Percentiles rank a stretch among this genome's conserved stretches.
These are phyloP conservation scores for Dryadula phaetusa DNA, from an alignment of 2,888 invertebrate genomes.

Conservation along the genomic window DNA sequence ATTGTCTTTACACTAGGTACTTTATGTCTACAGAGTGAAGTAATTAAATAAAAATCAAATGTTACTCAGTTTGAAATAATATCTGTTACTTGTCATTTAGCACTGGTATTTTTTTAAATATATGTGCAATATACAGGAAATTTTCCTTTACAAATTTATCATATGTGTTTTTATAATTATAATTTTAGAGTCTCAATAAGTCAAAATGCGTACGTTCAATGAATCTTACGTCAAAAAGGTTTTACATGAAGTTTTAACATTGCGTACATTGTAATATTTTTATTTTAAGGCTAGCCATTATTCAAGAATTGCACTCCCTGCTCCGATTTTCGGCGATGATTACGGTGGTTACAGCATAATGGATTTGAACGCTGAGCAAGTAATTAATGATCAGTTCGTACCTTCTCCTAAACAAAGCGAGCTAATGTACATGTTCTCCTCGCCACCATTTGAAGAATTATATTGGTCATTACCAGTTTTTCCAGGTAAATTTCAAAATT, in stretches of 20 bases:
- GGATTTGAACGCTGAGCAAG: conserved; percentile 62
- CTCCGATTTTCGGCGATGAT: conserved; percentile 69
- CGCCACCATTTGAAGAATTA: conserved; percentile 60
- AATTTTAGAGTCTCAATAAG: too few species aligned
- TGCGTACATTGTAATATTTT: neutral
- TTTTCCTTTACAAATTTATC: too few species aligned
- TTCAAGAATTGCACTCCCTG: conserved; percentile 64
- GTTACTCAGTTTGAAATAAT: too few species aligned
- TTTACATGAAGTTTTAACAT: neutral
- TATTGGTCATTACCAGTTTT: conserved; percentile 77
- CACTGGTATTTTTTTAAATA: too few species aligned
- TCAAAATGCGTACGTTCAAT: too few species aligned
- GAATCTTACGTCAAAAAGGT: too few species aligned
- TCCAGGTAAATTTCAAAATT: conserved; percentile 70
- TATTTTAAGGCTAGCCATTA: conserved; percentile 64
- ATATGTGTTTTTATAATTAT: too few species aligned
- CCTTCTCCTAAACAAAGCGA: conserved; percentile 71
- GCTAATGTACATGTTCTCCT: conserved; percentile 67
- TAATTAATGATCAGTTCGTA: conserved; percentile 67
- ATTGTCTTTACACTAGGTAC: too few species aligned
- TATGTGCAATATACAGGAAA: too few species aligned
- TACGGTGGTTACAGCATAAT: conserved; percentile 73
- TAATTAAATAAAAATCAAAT: too few species aligned
- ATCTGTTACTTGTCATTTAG: too few species aligned
- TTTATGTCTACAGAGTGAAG: too few species aligned